Evolutionary conservation across 2,797 vertebrate species (phyloP), one percentile per base, ranked within the genome.

Genomic region (Characodon lateralis): DNA sequence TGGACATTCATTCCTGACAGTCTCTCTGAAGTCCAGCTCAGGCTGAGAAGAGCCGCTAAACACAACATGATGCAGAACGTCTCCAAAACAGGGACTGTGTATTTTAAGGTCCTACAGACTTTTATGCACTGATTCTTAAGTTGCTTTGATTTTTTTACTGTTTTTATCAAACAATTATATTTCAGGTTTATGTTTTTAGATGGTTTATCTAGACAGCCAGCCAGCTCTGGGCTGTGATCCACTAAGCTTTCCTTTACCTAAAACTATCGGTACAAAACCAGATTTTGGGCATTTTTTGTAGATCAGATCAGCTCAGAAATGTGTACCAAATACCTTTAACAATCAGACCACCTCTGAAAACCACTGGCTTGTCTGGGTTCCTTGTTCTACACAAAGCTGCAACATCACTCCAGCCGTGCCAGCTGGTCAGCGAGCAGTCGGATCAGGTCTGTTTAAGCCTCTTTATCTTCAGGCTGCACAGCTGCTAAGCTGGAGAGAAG

Each of bases 401-500:
- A 80, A 48, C 0, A 66, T 58, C 75, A 51, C 70, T 55, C 35
- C 2, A 18, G 14, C 68, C n/a, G 6, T 5, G 78, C 65, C 55
- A 22, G 59, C 79, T n/a, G 76, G 71, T 71, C 31, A 2, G 78
- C 16, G 3, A 72, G 69, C 83, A 85, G 87, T 86, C 83, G 73
- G 85, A 12, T 85, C 58, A 0, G 69, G 7, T 87, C 78, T 53
- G 80, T 31, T 13, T 85, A 74, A 86, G 46, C 75, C 81, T 35
- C 78, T 48, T 88, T 74, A 70, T 14, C 68, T 81, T 73, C 41
- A 35, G 28, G 65, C 79, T 79, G 79, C 77, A 70, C 86, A 83
- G 80, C 80, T 85, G 85, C 68, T 70, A 71, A 4, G 63, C 58
- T n/a, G 6, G 58, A 72, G 61, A 16, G 55, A 55, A n/a, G 68